phyloP scores from a whole-genome alignment of 2,113 vertebrate genomes.

The Pogona vitticeps region DNA sequence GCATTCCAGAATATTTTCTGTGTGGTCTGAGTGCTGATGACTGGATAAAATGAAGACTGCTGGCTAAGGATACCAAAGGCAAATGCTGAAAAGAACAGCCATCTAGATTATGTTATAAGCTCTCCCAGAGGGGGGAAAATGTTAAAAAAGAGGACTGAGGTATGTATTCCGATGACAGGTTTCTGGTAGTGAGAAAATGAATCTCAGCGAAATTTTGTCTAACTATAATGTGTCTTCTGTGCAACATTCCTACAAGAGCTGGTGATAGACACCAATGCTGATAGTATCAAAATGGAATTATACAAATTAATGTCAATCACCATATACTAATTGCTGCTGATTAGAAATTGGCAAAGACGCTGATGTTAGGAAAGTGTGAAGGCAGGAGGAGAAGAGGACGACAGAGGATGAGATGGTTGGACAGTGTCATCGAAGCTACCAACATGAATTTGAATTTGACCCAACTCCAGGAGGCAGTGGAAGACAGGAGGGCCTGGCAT shows the following conservation, averaged over 20 bases:
- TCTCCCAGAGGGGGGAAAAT: conserved; percentile 31
- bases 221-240: background rate
- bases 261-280: background rate
- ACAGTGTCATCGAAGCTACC: too few relatives aligned
- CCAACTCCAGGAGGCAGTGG: too few relatives aligned
- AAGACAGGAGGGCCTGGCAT: too few relatives aligned
- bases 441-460: too few relatives aligned
- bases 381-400: too few relatives aligned
- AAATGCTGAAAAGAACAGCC: conserved; percentile 50
- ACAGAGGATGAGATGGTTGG: too few relatives aligned
- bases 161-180: background rate
- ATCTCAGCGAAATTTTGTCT: background rate
- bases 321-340: too few relatives aligned
- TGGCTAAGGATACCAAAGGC: conserved; percentile 41
- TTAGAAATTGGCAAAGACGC: too few relatives aligned
- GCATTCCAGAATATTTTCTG: conserved; percentile 22
- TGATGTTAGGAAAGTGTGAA: too few relatives aligned
- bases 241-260: background rate
- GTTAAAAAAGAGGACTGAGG: background rate
- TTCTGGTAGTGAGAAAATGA: background rate
- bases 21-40: conserved; percentile 43
- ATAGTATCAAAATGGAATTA: too few relatives aligned
- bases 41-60: conserved; percentile 54
- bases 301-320: too few relatives aligned
- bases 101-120: conserved; percentile 54